Base-by-base conservation (phyloP, 2,113 vertebrate genomes). In the Columba livia region DNA sequence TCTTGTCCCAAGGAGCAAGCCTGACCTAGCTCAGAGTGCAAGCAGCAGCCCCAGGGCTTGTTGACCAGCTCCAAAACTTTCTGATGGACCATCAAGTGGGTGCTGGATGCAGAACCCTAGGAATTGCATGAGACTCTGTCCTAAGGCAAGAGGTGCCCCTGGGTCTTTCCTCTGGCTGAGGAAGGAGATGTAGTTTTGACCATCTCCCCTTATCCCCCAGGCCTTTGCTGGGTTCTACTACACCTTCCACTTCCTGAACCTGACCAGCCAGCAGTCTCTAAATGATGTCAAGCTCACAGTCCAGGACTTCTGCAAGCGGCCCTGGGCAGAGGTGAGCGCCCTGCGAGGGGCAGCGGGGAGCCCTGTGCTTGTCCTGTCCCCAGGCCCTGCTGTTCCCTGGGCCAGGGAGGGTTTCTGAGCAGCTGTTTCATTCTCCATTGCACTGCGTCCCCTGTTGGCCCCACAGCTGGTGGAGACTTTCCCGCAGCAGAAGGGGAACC, bases 151-250 rank as follows among this genome's bases (percentile, higher is more conserved):
- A 42, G 40, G 4, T 8, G 2, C 5, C 15, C 5, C 31, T 47
- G 13, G 12, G 12, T 56, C 6, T 42, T 48, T 17, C 21, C 19
- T 12, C 10, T 2, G 20, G 7, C 5, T 58, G 32, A 62, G 11
- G 42, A 66, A 71, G 66, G 12, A 50, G 10, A 31, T 58, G 38
- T 26, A 31, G 6, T 12, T 93, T 58, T 89, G 51, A 57, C 16
- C 3, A 10, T 19, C 29, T 36, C 8, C 11, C 5, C 10, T 42
- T 73, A 20, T 5, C 19, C 44, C 25, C 2, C 72, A 99, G 98
- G 98, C 98, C 13, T 99, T 99, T 0, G 97, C 98, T 72, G 98
- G 94, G 32, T 99, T 98, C 95, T 98, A 98, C 85, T 97, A 98
- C 79, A 98, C 98, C 28, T 98, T 99, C 95, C 28, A 42, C 69